These are phyloP conservation scores for Nephrotoma guestfalica DNA, from an alignment of 2,888 invertebrate genomes.

Conservation along the genomic window DNA sequence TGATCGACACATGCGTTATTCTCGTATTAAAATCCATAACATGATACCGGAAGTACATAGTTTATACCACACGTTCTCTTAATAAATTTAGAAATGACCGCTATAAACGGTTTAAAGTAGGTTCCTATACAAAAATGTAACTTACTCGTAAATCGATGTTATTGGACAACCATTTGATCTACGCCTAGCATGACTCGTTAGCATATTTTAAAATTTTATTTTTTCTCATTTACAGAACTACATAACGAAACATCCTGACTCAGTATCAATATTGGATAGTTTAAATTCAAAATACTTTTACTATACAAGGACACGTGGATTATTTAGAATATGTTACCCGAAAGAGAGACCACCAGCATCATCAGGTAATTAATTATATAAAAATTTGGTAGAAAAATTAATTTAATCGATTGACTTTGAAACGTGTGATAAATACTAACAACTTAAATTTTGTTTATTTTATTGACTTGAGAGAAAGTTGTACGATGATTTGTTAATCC, in stretches of 20 bases:
- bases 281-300: slow-evolving; percentile 77
- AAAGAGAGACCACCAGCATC: slow-evolving; percentile 69
- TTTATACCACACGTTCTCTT: not conserved
- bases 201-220: not conserved
- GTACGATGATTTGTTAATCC: not conserved
- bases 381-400: not conserved
- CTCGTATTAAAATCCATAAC: not conserved
- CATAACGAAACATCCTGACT: slow-evolving; percentile 54
- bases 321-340: slow-evolving; percentile 89
- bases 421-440: too few species aligned
- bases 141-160: not conserved
- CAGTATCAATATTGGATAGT: slow-evolving; percentile 55
- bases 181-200: too few species aligned
- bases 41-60: not conserved
- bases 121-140: not conserved
- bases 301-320: slow-evolving; percentile 83
- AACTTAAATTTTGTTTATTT: not conserved
- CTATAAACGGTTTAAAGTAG: not conserved
- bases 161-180: too few species aligned
- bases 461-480: not conserved
- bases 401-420: not conserved
- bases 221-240: slow-evolving; percentile 46
- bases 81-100: not conserved
- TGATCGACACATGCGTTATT: not conserved
- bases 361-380: slow-evolving; percentile 38